Percentiles rank a stretch among this genome's conserved stretches.
Evolutionary conservation across 2,113 vertebrate species (phyloP).

Genomic region (Otus sunia): DNA sequence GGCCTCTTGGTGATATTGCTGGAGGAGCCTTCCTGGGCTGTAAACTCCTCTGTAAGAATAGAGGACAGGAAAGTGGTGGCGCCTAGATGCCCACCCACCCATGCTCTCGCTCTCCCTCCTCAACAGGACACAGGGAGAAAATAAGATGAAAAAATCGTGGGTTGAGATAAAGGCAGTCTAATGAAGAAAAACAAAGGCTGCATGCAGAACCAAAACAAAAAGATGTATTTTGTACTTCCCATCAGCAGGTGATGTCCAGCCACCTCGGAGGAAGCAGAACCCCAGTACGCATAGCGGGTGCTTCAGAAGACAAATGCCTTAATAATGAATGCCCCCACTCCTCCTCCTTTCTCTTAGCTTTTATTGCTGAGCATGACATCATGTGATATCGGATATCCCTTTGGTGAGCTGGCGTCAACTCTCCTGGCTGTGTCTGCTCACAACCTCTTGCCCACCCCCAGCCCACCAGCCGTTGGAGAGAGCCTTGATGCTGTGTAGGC

Average conservation of each 20-base stretch:
- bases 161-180: background rate
- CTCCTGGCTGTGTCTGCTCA: background rate
- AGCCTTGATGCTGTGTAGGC: background rate
- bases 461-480: background rate
- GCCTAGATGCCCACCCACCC: background rate
- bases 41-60: background rate
- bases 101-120: background rate
- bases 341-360: background rate
- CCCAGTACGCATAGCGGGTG: fast-evolving
- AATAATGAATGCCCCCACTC: background rate
- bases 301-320: background rate
- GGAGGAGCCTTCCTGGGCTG: background rate
- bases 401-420: background rate
- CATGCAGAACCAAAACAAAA: background rate
- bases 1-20: background rate
- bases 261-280: background rate
- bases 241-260: background rate
- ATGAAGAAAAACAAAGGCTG: background rate
- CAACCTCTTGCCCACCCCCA: background rate
- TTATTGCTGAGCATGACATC: background rate
- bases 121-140: background rate
- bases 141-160: background rate
- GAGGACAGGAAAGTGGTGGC: background rate
- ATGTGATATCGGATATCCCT: background rate
- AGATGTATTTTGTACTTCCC: background rate